A percentile compares a stretch with the other conserved stretches of the same genome.
Conservation (phyloP, 2,113 vertebrate species). For the Oncorhynchus kisutch region DNA sequence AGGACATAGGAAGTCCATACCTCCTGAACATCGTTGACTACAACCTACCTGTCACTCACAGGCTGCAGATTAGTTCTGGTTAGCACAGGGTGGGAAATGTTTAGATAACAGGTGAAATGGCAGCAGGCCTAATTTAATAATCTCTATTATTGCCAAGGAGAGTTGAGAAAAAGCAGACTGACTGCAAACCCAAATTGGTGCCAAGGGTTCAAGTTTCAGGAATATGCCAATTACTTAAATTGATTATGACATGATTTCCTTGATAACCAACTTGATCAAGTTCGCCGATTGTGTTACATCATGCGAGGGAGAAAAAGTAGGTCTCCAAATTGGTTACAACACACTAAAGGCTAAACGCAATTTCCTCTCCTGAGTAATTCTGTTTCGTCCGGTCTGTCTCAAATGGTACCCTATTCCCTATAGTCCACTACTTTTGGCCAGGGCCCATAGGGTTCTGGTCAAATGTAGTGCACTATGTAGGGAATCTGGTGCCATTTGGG, state of each 20-base stretch:
- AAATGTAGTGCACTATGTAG: too few relatives aligned
- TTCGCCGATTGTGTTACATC: slow-evolving; percentile 92
- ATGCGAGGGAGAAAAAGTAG: slow-evolving; percentile 12
- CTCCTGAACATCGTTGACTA: too few relatives aligned
- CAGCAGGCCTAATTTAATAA: slow-evolving; percentile 78
- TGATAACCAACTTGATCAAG: slow-evolving; percentile 96
- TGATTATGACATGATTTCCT: slow-evolving; percentile 95
- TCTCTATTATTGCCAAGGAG: slow-evolving; percentile 91
- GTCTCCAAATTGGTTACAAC: slow-evolving; percentile 54
- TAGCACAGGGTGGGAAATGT: slow-evolving; percentile 36
- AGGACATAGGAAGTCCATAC: too few relatives aligned
- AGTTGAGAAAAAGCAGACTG: slow-evolving; percentile 93
- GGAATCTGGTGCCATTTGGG: too few relatives aligned
- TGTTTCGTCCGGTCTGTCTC: too few relatives aligned
- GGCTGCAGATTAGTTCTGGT: background rate
- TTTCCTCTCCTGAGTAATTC: slow-evolving; percentile 76
- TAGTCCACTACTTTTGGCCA: too few relatives aligned
- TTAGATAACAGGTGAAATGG: slow-evolving; percentile 67
- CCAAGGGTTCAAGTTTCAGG: slow-evolving; percentile 91
- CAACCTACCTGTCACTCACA: background rate
- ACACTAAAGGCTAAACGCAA: slow-evolving; percentile 84
- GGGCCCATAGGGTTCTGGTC: too few relatives aligned
- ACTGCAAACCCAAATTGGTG: slow-evolving; percentile 81
- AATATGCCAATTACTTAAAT: slow-evolving; percentile 99
- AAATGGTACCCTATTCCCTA: too few relatives aligned